Base-by-base conservation (phyloP, 2,888 invertebrate genomes). In the Elysia crispata region DNA sequence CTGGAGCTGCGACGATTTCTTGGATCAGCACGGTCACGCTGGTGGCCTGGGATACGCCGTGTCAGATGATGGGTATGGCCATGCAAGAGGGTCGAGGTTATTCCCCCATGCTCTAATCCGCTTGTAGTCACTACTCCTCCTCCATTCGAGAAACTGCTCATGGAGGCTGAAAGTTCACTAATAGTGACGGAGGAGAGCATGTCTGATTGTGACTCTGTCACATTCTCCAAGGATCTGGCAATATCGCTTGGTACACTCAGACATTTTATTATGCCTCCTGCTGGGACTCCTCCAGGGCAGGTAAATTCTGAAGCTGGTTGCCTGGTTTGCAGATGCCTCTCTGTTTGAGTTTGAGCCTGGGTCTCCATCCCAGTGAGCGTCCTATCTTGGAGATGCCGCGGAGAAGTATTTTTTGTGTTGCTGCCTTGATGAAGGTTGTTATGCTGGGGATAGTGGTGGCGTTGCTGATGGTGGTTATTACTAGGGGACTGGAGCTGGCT, bases 191-290 rank as follows among this genome's bases (percentile, higher is more conserved):
- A 89, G 0, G 89, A 89, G 81, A 89, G 84, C 50, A 89, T 82
- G 60, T 90, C 90, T 8, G 85, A 86, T 76, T 88, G 87, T 81
- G 88, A 88, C 11, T 85, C 89, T 25, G 84, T 86, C 72, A 90
- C 85, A 79, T 89, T 88, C 80, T 90, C 90, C 50, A 90, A 60
- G 6, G 90, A 90, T 82, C 86, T 86, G 70, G 88, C 88, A 77
- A 90, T 89, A 77, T 90, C 90, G 23, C 88, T 88, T 1, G 90
- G 89, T 64, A 90, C 87, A 84, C 90, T 90, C 69, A 90, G 82
- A 82, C 89, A 89, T 81, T 90, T 90, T n/a, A 86, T 81, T 85
- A 89, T 87, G 66, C 79, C 70, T 1, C 79, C 75, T 30, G 33
- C 57, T 3, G 33, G 69, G 18, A 64, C 33, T n/a, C 25, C 25